Evolutionary conservation across 2,797 vertebrate species (phyloP), one percentile per base, ranked within the genome.

Genomic region (Takifugu rubripes): DNA sequence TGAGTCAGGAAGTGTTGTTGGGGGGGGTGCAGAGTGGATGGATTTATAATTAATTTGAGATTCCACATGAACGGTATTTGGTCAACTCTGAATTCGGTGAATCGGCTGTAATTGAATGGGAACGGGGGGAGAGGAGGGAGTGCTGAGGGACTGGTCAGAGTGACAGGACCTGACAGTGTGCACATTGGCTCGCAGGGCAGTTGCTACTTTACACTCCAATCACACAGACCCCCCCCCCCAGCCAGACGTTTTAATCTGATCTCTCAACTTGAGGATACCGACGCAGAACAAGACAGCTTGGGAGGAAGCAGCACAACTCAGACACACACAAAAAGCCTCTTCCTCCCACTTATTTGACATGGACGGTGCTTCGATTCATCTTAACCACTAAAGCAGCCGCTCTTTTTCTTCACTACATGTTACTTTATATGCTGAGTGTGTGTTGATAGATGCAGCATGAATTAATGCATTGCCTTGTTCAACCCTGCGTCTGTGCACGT

Each of bases 121-220:
- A 44, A 43, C 31, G 21, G 46, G n/a, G 48, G 25, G 49, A 42
- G 66, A 40, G 51, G 70, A 52, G 52, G 67, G 55, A 52, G 54
- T 61, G 63, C 57, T 64, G 45, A 40, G 72, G 77, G 85, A 87
- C 60, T 82, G 81, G 78, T 66, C 82, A 77, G 74, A 85, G 78
- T 84, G 80, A 90, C 76, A 56, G 76, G 79, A 90, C 84, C 87
- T 89, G 87, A 87, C 85, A 85, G 75, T 73, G 79, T 84, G 81
- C 84, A 84, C 75, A 86, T 74, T 84, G 81, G 75, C 87, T 83
- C 57, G 55, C 84, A 79, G 83, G 82, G 79, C 66, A 82, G 80
- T 54, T 77, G 67, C 83, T 88, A 66, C 81, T 87, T 87, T 84
- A 87, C 81, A 90, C 87, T 89, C 89, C 79, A 78, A 87, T 86